Percentiles rank a stretch among this genome's conserved stretches.
Conservation (phyloP, 2,113 vertebrate species). For the Dicaeum eximium region DNA sequence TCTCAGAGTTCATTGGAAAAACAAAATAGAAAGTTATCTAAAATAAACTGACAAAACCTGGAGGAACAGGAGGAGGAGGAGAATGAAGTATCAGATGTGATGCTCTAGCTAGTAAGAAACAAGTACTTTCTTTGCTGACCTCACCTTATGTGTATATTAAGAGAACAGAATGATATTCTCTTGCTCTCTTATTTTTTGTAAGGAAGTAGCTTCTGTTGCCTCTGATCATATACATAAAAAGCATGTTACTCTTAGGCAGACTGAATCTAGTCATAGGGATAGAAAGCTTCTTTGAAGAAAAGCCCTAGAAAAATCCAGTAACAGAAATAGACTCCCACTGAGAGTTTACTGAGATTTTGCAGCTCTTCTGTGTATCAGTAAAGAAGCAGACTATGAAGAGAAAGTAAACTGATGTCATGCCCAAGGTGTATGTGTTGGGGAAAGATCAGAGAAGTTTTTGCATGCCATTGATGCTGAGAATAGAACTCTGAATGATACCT, state of each 20-base stretch:
- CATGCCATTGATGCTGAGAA: not conserved
- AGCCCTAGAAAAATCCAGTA: not conserved
- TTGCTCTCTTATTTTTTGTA: not conserved
- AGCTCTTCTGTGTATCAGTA: not conserved
- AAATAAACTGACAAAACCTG: not conserved
- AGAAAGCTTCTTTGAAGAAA: conserved; percentile 18
- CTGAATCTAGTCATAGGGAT: not conserved
- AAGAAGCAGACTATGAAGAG: not conserved
- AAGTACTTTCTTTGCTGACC: not conserved
- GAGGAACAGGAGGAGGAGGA: not conserved
- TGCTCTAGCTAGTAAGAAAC: not conserved
- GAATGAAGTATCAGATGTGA: not conserved
- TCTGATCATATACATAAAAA: not conserved
- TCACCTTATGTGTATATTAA: not conserved
- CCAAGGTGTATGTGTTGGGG: not conserved
- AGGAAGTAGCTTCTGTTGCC: not conserved
- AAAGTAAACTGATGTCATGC: not conserved
- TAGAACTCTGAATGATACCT: not conserved
- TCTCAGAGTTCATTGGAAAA: not conserved
- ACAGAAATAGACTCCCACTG: not conserved
- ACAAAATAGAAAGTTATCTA: not conserved
- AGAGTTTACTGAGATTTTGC: not conserved
- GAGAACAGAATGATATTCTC: not conserved
- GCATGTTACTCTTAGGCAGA: not conserved
- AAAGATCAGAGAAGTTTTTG: not conserved